These are phyloP conservation scores for Cheilosia variabilis DNA, from an alignment of 2,888 invertebrate genomes.

Conservation along the genomic window DNA sequence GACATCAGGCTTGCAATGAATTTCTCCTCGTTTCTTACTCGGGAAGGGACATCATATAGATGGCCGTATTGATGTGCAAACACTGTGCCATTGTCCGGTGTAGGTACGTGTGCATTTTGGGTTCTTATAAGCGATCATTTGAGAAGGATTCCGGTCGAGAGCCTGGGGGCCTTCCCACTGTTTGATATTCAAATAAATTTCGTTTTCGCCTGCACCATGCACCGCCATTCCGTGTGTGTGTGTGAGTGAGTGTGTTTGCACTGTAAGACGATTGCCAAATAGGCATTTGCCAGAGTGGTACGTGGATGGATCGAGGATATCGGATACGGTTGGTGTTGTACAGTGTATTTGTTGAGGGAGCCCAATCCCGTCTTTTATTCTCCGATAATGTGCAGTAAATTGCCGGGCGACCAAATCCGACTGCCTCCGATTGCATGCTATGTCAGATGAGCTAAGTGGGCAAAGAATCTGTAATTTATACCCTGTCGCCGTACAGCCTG, in stretches of 20 bases:
- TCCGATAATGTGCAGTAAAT: constrained; percentile 59
- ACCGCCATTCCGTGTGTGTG: constrained; percentile 7
- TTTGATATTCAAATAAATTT: constrained; percentile 65
- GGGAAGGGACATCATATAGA: constrained; percentile 11
- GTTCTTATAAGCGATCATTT: constrained; percentile 45
- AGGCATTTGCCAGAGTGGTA: constrained; percentile 49
- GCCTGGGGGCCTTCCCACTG: constrained; percentile 24
- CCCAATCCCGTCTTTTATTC: constrained; percentile 25
- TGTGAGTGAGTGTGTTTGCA: constrained; percentile 37
- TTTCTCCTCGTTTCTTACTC: constrained; percentile 48
- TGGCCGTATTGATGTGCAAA: constrained; percentile 66
- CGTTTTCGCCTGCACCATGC: constrained; percentile 23
- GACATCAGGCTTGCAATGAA: constrained; percentile 57
- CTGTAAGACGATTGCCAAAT: constrained; percentile 59
- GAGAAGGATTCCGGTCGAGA: neutral
- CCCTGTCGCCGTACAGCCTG: neutral
- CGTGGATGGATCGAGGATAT: constrained; percentile 33
- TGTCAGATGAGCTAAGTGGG: neutral
- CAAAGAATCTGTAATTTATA: neutral
- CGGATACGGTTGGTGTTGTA: constrained; percentile 31
- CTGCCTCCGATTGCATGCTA: constrained; percentile 35
- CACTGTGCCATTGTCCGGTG: constrained; percentile 40
- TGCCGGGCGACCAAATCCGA: constrained; percentile 59
- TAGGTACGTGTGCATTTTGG: constrained; percentile 17
- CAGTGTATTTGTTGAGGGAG: constrained; percentile 32